phyloP scores from a whole-genome alignment of 2,797 vertebrate genomes.

The Silurus lanzhouensis region DNA sequence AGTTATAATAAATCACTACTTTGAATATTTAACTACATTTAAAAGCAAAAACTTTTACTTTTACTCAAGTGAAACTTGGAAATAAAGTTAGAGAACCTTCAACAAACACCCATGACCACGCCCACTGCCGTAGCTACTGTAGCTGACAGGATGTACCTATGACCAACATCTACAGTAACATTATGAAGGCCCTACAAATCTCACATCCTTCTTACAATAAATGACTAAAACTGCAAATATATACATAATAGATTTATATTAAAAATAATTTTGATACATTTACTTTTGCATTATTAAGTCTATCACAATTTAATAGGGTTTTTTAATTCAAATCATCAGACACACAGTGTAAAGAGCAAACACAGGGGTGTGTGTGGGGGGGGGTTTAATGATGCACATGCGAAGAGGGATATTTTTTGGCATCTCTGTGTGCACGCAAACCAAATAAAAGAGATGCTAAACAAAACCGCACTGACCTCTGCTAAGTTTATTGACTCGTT shows the following conservation, averaged over 20 bases:
- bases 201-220: background rate
- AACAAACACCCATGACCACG: background rate
- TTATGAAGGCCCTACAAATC: background rate
- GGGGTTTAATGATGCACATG: conserved; percentile 64
- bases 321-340: conserved; percentile 53
- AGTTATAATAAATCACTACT: too few relatives aligned
- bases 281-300: background rate
- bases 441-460: conserved; percentile 77
- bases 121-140: background rate
- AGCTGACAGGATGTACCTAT: background rate
- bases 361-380: conserved; percentile 43
- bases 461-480: conserved; percentile 74
- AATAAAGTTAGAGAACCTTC: too few relatives aligned
- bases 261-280: background rate
- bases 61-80: too few relatives aligned
- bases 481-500: conserved; percentile 72
- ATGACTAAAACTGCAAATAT: too few relatives aligned
- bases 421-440: conserved; percentile 72
- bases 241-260: background rate
- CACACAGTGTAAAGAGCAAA: conserved; percentile 48
- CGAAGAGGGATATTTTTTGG: conserved; percentile 64
- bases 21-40: too few relatives aligned
- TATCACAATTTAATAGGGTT: background rate
- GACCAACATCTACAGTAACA: background rate
- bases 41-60: too few relatives aligned